Evolutionary conservation across 2,113 vertebrate genomes (phyloP).

Genomic region (Himantopus leucocephalus): DNA sequence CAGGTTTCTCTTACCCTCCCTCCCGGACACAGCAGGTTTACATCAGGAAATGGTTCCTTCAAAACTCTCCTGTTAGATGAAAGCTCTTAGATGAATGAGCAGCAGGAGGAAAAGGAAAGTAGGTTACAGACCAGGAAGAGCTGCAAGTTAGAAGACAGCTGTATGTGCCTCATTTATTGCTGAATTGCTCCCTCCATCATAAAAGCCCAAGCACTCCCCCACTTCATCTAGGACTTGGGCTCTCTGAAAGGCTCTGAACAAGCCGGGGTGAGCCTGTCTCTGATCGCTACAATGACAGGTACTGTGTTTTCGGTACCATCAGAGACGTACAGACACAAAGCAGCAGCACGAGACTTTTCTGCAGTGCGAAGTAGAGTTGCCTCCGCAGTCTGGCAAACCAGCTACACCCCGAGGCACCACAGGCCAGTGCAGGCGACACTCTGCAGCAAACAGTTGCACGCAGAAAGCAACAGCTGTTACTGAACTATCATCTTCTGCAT

Average conservation of each 20-base stretch:
- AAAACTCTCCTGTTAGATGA: conserved; percentile 31
- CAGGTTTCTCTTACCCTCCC: neutral
- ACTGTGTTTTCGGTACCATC: neutral
- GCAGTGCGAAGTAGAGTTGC: neutral
- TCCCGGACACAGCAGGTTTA: neutral
- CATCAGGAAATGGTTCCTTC: conserved; percentile 26
- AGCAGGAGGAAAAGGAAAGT: conserved; percentile 56
- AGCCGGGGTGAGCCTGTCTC: neutral
- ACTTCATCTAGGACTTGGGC: neutral
- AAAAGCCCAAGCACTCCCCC: neutral
- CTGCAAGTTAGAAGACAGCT: conserved; percentile 40
- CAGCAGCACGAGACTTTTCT: conserved; percentile 32
- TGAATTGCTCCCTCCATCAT: conserved; percentile 16
- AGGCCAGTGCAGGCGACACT: neutral
- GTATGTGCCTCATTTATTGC: conserved; percentile 15
- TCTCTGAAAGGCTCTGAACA: conserved; percentile 18
- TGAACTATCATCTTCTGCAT: neutral
- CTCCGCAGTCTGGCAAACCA: neutral
- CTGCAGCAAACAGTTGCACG: neutral
- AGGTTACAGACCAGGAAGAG: conserved; percentile 58
- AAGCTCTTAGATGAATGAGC: conserved; percentile 45
- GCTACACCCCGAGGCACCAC: neutral
- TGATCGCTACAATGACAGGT: neutral
- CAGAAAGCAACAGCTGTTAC: neutral
- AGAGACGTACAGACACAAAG: neutral